Evolutionary conservation across 2,888 invertebrate genomes (phyloP).

Genomic region (Bugula neritina): DNA sequence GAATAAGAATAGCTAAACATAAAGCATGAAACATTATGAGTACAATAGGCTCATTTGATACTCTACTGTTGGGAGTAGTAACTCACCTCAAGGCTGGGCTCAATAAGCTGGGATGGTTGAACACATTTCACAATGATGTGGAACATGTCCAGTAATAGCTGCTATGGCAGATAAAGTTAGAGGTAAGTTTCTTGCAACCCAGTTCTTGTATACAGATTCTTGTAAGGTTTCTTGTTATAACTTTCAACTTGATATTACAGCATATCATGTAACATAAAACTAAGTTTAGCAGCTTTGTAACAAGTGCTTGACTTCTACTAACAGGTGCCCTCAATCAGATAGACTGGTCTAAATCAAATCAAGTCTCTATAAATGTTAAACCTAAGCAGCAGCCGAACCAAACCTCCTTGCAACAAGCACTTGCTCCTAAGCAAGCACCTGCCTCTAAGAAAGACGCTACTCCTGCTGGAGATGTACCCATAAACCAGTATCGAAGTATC

Average conservation of each 20-base stretch:
- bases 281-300: no score
- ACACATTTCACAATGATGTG: no score
- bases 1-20: background rate
- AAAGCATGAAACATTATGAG: background rate
- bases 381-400: background rate
- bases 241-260: no score
- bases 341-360: slow-evolving; percentile 23
- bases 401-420: background rate
- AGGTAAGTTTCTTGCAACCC: no score
- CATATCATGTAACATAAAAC: no score
- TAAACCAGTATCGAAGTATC: slow-evolving; percentile 8
- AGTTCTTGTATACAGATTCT: no score
- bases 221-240: no score
- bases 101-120: no score
- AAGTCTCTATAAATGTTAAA: slow-evolving; percentile 13
- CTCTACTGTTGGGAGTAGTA: background rate
- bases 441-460: background rate
- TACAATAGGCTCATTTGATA: background rate
- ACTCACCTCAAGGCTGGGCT: no score
- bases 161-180: slow-evolving; percentile 24
- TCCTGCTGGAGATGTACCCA: background rate
- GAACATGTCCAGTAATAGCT: no score
- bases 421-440: background rate
- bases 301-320: no score
- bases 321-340: slow-evolving; percentile 14